These are phyloP conservation scores for Tetraneura akinire DNA, from an alignment of 1,140 invertebrate genomes.

Conservation along the genomic window DNA sequence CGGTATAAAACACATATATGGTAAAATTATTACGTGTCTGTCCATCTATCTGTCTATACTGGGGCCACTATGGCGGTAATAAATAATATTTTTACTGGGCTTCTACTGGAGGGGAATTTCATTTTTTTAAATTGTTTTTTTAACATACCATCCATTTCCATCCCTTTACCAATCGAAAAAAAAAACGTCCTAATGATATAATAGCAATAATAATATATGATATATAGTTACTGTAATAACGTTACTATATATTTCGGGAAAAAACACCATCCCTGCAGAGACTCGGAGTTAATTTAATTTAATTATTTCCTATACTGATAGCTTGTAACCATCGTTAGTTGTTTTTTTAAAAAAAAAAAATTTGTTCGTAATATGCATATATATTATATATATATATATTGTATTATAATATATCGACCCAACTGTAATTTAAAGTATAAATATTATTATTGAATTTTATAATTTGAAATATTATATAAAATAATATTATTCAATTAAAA, in stretches of 20 bases:
- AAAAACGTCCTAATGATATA: slow-evolving; percentile 42
- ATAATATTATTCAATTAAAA: no score
- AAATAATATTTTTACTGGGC: slow-evolving; percentile 37
- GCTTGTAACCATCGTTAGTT: background rate
- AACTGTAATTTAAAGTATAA: background rate
- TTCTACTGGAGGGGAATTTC: slow-evolving; percentile 24
- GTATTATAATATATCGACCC: background rate
- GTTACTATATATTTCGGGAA: slow-evolving; percentile 12
- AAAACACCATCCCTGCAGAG: background rate
- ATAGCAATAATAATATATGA: slow-evolving; percentile 35
- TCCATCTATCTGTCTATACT: slow-evolving; percentile 43
- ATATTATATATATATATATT: no score
- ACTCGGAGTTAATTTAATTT: background rate
- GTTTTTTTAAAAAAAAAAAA: slow-evolving; percentile 1
- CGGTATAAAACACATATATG: slow-evolving; percentile 42
- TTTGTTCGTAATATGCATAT: background rate
- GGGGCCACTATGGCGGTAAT: slow-evolving; percentile 31
- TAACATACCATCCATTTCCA: background rate
- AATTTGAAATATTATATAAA: background rate
- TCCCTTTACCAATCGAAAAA: slow-evolving; percentile 32
- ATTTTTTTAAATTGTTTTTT: slow-evolving; percentile 44
- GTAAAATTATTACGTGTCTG: slow-evolving; percentile 44
- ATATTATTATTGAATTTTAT: background rate
- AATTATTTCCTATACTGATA: background rate
- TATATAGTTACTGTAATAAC: background rate